Evolutionary conservation across 2,888 invertebrate genomes (phyloP).

Genomic region (Spodoptera picta): DNA sequence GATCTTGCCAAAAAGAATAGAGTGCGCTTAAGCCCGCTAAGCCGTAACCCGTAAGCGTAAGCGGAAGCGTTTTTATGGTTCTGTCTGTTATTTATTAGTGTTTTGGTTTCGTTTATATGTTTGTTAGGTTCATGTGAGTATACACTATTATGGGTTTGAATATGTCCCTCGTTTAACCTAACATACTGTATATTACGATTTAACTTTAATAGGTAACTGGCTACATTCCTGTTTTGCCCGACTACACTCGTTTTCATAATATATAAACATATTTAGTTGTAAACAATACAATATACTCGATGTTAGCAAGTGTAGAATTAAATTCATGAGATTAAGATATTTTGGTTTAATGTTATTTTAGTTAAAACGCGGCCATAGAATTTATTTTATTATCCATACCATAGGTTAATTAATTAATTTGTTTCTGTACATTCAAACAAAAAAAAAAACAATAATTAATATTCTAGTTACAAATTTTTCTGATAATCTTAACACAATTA

Average conservation of each 20-base stretch:
- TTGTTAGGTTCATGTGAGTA: too few species aligned
- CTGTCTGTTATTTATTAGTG: too few species aligned
- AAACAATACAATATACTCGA: conserved; percentile 15
- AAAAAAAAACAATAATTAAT: too few species aligned
- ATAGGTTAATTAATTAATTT: conserved; percentile 22
- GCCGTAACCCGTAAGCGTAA: too few species aligned
- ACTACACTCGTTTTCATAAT: conserved; percentile 42
- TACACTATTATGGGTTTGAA: too few species aligned
- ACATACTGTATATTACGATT: conserved; percentile 27
- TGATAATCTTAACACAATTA: conserved; percentile 11
- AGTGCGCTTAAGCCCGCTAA: too few species aligned
- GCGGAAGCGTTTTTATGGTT: too few species aligned
- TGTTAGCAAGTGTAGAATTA: conserved; percentile 30
- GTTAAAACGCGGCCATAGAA: conserved; percentile 39
- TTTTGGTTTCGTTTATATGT: too few species aligned
- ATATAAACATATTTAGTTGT: conserved; percentile 20
- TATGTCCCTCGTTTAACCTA: too few species aligned
- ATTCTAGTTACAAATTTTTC: conserved; percentile 6
- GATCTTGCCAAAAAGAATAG: too few species aligned
- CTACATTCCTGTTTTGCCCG: conserved; percentile 49
- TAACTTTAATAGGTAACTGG: conserved; percentile 40
- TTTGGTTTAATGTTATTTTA: conserved; percentile 26
- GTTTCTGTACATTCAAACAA: conserved; percentile 8
- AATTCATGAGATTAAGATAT: conserved; percentile 27
- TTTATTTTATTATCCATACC: conserved; percentile 19